Conservation (phyloP, 2,888 invertebrate genomes). For the Trichopoda pennipes region DNA sequence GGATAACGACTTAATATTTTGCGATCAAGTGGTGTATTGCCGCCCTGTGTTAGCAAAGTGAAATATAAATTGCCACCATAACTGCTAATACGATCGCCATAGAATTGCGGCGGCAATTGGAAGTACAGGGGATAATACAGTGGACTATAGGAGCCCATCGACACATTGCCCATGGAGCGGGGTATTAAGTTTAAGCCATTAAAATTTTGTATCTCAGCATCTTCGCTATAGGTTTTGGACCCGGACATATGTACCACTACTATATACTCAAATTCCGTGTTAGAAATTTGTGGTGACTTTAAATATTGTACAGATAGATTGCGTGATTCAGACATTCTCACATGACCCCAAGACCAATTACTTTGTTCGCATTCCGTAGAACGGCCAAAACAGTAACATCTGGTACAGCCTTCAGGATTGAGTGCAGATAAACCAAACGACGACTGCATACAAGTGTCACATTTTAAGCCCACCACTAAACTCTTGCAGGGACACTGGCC, state of each 20-base stretch:
- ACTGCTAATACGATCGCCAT: slow-evolving; percentile 93
- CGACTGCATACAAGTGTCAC: slow-evolving; percentile 90
- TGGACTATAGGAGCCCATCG: slow-evolving; percentile 78
- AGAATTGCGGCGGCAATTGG: slow-evolving; percentile 87
- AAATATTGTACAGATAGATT: slow-evolving; percentile 81
- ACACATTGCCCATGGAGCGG: slow-evolving; percentile 81
- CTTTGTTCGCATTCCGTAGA: slow-evolving; percentile 91
- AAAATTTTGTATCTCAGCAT: slow-evolving; percentile 82
- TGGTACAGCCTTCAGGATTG: slow-evolving; percentile 93
- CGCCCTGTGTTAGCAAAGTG: slow-evolving; percentile 86
- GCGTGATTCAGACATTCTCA: slow-evolving; percentile 84
- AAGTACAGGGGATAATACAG: slow-evolving; percentile 80
- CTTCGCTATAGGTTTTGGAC: slow-evolving; percentile 78
- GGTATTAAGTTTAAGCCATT: slow-evolving; percentile 85
- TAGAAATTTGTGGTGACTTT: slow-evolving; percentile 74
- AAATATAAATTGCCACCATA: slow-evolving; percentile 95
- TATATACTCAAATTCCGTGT: slow-evolving; percentile 79
- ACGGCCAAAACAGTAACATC: slow-evolving; percentile 97
- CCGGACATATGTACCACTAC: slow-evolving; percentile 80
- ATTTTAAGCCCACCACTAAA: slow-evolving; percentile 91
- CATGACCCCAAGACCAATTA: slow-evolving; percentile 90
- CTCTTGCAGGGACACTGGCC: slow-evolving; percentile 96
- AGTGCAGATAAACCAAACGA: slow-evolving; percentile 91
- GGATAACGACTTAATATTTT: slow-evolving; percentile 86
- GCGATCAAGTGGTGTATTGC: slow-evolving; percentile 83